Evolutionary conservation across 2,797 vertebrate genomes (phyloP).

Genomic region (Sitta carolinensis): DNA sequence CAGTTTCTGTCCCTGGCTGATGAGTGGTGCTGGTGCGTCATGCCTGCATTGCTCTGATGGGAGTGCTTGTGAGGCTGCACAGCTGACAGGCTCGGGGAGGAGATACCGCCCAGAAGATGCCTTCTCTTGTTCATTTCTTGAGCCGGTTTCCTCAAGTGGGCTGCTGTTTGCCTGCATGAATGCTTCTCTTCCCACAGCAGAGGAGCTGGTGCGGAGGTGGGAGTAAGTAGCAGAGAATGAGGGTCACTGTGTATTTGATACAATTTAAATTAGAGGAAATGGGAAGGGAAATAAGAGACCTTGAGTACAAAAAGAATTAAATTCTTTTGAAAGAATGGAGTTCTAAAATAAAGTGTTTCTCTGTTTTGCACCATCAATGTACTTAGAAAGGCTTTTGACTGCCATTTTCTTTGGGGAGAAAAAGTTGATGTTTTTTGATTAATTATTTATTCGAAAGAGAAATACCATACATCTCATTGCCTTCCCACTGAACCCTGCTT

Average conservation of each 20-base stretch:
- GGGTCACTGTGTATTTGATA: neutral
- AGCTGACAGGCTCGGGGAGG: neutral
- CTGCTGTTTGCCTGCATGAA: neutral
- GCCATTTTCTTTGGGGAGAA: neutral
- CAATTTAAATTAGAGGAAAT: neutral
- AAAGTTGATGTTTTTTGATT: neutral
- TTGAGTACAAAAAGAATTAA: neutral
- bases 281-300: neutral
- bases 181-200: neutral
- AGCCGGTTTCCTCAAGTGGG: neutral
- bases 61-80: neutral
- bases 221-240: neutral
- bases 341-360: neutral
- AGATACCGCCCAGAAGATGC: neutral
- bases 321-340: neutral
- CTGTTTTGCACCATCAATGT: neutral
- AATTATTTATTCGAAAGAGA: neutral
- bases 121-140: neutral
- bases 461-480: neutral
- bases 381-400: neutral
- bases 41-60: fast-evolving
- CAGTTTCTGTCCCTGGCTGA: neutral
- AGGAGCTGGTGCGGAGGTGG: neutral
- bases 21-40: fast-evolving
- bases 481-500: neutral